These are phyloP conservation scores for Apostichopus parvimensis DNA, from an alignment of 35 echinoderm and acorn worm species.

Conservation along the genomic window DNA sequence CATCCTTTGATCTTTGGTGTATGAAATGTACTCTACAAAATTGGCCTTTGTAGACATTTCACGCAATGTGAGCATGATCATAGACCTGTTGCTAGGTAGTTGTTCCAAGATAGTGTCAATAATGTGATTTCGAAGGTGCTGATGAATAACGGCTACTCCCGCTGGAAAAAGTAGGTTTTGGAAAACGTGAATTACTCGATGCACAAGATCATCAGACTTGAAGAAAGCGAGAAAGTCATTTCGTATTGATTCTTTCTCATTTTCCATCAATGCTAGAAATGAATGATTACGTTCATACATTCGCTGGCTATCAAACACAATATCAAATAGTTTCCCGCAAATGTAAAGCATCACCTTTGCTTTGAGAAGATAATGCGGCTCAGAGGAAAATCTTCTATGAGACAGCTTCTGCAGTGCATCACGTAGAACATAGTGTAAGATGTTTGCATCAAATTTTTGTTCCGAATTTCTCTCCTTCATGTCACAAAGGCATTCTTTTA, in stretches of 20 bases:
- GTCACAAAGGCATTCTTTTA: background rate
- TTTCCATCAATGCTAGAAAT: background rate
- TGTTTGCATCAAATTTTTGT: background rate
- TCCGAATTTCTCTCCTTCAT: background rate
- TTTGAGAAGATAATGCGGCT: background rate
- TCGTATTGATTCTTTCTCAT: background rate
- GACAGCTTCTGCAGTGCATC: background rate
- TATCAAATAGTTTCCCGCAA: constrained; percentile 11
- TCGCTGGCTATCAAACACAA: background rate
- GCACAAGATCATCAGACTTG: background rate
- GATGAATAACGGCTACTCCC: background rate
- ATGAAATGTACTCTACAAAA: background rate
- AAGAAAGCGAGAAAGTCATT: background rate
- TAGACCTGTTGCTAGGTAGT: background rate
- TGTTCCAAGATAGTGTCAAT: background rate
- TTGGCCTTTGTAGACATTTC: background rate
- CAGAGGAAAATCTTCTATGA: background rate
- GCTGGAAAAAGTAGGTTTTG: background rate
- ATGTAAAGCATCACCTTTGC: constrained; percentile 7
- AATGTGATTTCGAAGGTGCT: background rate
- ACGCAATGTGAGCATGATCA: background rate
- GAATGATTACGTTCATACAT: background rate
- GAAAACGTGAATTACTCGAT: background rate
- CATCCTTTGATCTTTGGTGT: background rate
- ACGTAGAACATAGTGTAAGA: background rate